Base-by-base conservation (phyloP, 2,888 invertebrate genomes). In the Drosophila rubida region DNA sequence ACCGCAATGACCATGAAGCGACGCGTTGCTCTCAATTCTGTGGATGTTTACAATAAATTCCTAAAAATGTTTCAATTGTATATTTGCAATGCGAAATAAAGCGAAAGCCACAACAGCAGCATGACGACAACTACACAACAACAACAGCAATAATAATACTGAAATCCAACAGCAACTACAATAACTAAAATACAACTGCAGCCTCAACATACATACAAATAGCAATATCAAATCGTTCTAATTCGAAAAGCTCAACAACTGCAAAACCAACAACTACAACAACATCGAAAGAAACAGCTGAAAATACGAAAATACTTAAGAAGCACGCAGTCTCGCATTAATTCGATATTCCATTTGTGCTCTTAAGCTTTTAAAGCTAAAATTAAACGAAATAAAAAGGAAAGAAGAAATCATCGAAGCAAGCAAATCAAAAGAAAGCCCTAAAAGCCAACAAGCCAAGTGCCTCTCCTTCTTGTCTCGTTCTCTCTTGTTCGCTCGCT, bases 1-100 rank as follows among this genome's bases (percentile, higher is more conserved):
- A 80, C 82, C 79, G 78, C 75, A 70, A 67, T 84, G 81, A 73
- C 81, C 85, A 79, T 84, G 85, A 84, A 72, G 75, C 79, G 53
- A 72, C 68, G 71, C 66, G 81, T 57, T 76, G 84, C 78, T 78
- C 78, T 74, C 65, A 74, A 69, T 81, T 77, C 62, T 30, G 69
- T 75, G 64, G 59, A 82, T 82, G 82, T 85, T 82, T 84, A 82
- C 81, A 81, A 69, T 62, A 76, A 76, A 72, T 76, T 66, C 58
- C 76, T 73, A 65, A 78, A 77, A 62, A 62, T 69, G 66, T 63
- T 72, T 64, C 53, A 77, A 69, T 67, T 62, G 61, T 67, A 57
- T 57, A 69, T 64, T 59, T 69, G 54, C 58, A 51, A 61, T 42
- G 58, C 41, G 44, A 66, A 69, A 74, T 67, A 62, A 66, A 49